Percentiles rank a stretch among this genome's conserved stretches.
Evolutionary conservation across 2,888 invertebrate genomes (phyloP).

Genomic region (Deilephila elpenor): DNA sequence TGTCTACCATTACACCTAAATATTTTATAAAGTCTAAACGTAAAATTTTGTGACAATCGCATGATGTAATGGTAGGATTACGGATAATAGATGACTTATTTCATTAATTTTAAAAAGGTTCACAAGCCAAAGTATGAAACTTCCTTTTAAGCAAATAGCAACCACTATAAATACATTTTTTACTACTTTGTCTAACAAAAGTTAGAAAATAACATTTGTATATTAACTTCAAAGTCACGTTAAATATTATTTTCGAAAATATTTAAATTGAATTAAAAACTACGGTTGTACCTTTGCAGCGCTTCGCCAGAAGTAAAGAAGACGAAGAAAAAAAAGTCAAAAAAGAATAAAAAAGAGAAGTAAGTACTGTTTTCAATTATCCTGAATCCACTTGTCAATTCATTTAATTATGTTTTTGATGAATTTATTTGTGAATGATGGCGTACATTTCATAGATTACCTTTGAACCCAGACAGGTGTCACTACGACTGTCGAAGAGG

Average conservation of each 20-base stretch:
- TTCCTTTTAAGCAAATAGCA: too few species aligned
- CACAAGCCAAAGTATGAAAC: background rate
- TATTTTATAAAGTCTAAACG: too few species aligned
- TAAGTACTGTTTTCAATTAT: constrained; percentile 69
- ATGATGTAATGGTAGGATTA: too few species aligned
- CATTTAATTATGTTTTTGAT: constrained; percentile 36
- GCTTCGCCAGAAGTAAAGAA: constrained; percentile 90
- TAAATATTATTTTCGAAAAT: too few species aligned
- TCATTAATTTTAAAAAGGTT: background rate
- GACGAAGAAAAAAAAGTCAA: constrained; percentile 91
- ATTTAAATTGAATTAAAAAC: background rate
- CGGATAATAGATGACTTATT: background rate
- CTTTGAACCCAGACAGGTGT: constrained; percentile 77
- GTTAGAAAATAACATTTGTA: too few species aligned
- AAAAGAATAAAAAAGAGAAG: constrained; percentile 90
- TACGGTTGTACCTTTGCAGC: constrained; percentile 72
- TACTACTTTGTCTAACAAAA: too few species aligned
- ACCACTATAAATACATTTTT: too few species aligned
- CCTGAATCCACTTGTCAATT: constrained; percentile 36
- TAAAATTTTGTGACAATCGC: too few species aligned
- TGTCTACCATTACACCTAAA: too few species aligned
- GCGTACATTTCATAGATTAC: constrained; percentile 59
- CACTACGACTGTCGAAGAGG: constrained; percentile 73
- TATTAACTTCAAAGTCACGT: too few species aligned
- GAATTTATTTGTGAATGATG: constrained; percentile 48